A percentile compares a stretch with the other conserved stretches of the same genome.
Conservation (phyloP, 2,797 vertebrate species). For the Enoplosus armatus region DNA sequence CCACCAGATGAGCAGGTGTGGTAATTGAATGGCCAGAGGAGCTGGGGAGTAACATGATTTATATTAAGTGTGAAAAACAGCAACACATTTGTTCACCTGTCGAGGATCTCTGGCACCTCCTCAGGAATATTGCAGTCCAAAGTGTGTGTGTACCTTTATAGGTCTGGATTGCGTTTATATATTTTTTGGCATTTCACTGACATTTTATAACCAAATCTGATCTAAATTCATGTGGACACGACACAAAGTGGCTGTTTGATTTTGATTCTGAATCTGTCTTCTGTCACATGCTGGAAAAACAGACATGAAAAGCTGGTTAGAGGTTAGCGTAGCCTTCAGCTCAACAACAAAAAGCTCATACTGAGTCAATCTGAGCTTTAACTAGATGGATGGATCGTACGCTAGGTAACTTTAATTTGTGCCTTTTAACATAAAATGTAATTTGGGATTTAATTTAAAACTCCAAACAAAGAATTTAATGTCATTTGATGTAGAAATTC, state of each 20-base stretch:
- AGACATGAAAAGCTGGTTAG: neutral
- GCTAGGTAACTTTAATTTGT: neutral
- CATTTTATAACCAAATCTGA: neutral
- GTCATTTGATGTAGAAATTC: neutral
- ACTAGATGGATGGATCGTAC: neutral
- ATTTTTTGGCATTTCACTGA: neutral
- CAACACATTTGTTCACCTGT: slow-evolving; percentile 30
- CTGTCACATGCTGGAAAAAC: neutral
- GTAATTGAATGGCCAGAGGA: slow-evolving; percentile 23
- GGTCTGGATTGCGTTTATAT: neutral
- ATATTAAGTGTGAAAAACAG: slow-evolving; percentile 32
- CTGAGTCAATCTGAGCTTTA: neutral
- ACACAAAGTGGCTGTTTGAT: neutral
- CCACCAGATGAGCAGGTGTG: slow-evolving; percentile 28
- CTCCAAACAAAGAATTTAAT: neutral
- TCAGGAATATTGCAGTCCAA: neutral
- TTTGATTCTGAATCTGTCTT: neutral
- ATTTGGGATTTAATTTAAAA: neutral
- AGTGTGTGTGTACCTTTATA: neutral
- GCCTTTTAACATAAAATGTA: neutral
- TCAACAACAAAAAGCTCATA: neutral
- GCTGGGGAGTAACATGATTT: slow-evolving; percentile 7
- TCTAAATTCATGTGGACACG: too few relatives aligned
- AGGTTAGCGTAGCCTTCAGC: neutral
- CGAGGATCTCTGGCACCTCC: neutral